Base-by-base conservation (phyloP, 2,113 vertebrate species). In the Cynopterus brachyotis region DNA sequence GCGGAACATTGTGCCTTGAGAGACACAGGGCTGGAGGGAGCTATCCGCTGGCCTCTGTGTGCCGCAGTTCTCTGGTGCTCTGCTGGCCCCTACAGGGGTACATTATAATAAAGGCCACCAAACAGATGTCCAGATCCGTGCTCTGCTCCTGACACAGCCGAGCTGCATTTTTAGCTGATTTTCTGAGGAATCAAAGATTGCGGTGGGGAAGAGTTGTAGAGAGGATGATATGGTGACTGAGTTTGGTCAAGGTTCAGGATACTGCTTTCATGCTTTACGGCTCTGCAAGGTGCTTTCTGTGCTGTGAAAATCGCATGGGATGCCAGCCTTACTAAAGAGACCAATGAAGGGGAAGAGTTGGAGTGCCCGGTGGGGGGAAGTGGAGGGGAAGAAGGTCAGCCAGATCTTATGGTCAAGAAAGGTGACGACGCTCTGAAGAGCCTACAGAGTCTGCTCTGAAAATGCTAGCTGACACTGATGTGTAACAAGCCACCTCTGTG, bases 81-180 rank as follows among this genome's bases (percentile, higher is more conserved):
- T 98, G 95, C 98, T 99, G 98, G 98, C 98, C 98, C 98, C 98
- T 98, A 97, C 97, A 98, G 98, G 97, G 98, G 67, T 95, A 81
- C 75, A 11, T 88, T 86, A 59, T 85, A 96, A 95, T 22, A 91
- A 97, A 76, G 47, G 15, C 42, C 72, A 95, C 45, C 62, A 62
- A 12, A 15, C 17, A 15, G 64, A 59, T 67, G 7, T 35, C 40
- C 22, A 53, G 78, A 42, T 53, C n/a, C 6, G 15, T 8, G 6
- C 82, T 95, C 50, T 79, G 73, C 59, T 40, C 12, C 76, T 12
- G 37, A 76, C 50, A 50, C 50, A 50, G 11, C 40, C 30, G 5
- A 9, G 10, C 26, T 66, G 50, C 35, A 69, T 40, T 69, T 47
- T 53, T 40, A 64, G n/a, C 9, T 42, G 60, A 13, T 67, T 76